Evolutionary conservation across 2,888 invertebrate species (phyloP).

Genomic region (Pachycephus smyrnensis): DNA sequence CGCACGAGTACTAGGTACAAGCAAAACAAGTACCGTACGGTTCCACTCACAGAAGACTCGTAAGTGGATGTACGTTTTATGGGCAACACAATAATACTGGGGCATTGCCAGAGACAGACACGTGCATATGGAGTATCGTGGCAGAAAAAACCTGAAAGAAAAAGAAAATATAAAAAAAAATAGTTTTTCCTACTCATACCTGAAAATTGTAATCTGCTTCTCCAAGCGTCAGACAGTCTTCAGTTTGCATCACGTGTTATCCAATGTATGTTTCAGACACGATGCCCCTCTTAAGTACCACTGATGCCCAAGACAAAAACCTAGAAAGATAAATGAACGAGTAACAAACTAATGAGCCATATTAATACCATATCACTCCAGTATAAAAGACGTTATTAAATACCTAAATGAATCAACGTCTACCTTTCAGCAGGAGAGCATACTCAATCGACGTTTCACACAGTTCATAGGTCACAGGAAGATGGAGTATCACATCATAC

Average conservation of each 20-base stretch:
- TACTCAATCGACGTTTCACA: not conserved
- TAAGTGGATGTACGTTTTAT: not conserved
- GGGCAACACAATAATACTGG: not conserved
- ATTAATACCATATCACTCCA: not conserved
- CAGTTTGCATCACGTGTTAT: too few species aligned
- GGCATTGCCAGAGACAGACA: not conserved
- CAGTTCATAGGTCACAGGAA: not conserved
- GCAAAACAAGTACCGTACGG: not conserved
- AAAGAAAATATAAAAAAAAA: not conserved
- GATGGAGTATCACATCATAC: not conserved
- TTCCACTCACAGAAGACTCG: not conserved
- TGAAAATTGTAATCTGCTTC: not conserved
- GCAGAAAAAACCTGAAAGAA: not conserved
- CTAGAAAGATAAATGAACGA: not conserved
- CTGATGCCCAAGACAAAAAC: not conserved
- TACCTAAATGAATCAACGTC: not conserved
- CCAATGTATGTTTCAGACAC: not conserved
- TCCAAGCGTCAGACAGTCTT: not conserved
- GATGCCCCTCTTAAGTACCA: not conserved
- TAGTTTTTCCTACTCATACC: not conserved
- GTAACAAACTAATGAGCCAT: not conserved
- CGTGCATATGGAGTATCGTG: not conserved
- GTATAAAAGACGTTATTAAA: not conserved
- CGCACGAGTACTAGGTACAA: conserved; percentile 9
- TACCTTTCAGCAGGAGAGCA: not conserved